Conservation (phyloP, 2,888 invertebrate genomes). For the Dascillus cervinus region DNA sequence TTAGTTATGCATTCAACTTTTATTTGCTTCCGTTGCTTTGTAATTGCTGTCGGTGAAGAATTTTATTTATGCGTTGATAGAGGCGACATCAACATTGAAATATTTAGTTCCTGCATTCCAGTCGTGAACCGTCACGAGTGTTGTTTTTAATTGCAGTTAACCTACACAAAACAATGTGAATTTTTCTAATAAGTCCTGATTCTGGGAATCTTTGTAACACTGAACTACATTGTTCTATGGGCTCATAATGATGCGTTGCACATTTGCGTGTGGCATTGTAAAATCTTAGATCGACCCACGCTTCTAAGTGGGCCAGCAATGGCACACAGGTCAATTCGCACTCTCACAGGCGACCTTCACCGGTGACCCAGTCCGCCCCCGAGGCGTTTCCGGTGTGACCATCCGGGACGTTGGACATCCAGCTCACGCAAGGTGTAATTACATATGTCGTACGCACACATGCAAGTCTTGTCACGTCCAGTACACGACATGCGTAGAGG, state of each 20-base stretch:
- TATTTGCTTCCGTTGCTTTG: conserved; percentile 4
- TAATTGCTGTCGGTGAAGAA: no score
- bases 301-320: background rate
- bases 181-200: no score
- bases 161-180: no score
- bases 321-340: conserved; percentile 4
- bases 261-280: background rate
- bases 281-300: background rate
- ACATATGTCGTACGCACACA: background rate
- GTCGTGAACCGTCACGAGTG: no score
- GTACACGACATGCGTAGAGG: conserved; percentile 4
- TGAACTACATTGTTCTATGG: no score
- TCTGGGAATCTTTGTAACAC: no score
- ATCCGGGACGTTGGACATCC: conserved; percentile 9
- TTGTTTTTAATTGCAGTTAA: no score
- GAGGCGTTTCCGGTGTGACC: conserved; percentile 11
- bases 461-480: background rate
- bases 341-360: conserved; percentile 11
- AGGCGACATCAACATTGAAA: no score
- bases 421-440: conserved; percentile 2
- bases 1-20: conserved; percentile 3
- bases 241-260: no score
- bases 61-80: no score
- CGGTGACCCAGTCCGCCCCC: conserved; percentile 13
- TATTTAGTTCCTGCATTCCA: no score